Percentiles rank a stretch among this genome's conserved stretches.
Evolutionary conservation across 2,113 vertebrate genomes (phyloP).

Genomic region (Lepisosteus osseus): DNA sequence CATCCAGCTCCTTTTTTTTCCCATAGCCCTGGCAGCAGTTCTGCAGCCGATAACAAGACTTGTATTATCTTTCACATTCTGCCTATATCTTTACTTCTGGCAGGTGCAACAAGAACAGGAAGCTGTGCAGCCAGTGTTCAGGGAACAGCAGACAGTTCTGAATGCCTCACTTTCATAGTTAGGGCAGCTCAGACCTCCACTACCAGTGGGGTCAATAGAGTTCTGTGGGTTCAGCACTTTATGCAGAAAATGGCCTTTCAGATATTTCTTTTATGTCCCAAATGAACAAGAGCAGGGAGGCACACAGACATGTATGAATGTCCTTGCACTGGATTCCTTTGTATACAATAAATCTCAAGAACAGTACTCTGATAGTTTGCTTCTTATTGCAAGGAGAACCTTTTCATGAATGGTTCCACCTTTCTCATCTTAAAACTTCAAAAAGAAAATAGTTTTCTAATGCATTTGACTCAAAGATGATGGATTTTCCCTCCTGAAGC

Average conservation of each 20-base stretch:
- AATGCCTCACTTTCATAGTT: slow-evolving; percentile 34
- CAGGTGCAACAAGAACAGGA: slow-evolving; percentile 29
- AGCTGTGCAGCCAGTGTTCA: slow-evolving; percentile 13
- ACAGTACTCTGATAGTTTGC: not conserved
- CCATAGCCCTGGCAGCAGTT: not conserved
- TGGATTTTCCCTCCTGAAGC: too few species aligned
- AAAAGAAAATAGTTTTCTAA: too few species aligned
- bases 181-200: slow-evolving; percentile 9
- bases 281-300: slow-evolving; percentile 10
- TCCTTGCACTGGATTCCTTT: slow-evolving; percentile 24
- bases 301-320: slow-evolving; percentile 27
- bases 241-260: slow-evolving; percentile 26
- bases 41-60: slow-evolving; percentile 31
- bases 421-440: too few species aligned
- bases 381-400: not conserved
- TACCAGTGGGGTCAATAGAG: not conserved
- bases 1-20: slow-evolving; percentile 15
- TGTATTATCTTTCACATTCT: slow-evolving; percentile 26
- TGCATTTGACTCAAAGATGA: too few species aligned
- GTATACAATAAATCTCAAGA: slow-evolving; percentile 15
- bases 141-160: slow-evolving; percentile 24
- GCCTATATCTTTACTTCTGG: slow-evolving; percentile 15
- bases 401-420: too few species aligned
- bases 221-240: slow-evolving; percentile 12
- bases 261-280: slow-evolving; percentile 29